Evolutionary conservation across 2,113 vertebrate genomes (phyloP).

Genomic region (Varanus komodoensis): DNA sequence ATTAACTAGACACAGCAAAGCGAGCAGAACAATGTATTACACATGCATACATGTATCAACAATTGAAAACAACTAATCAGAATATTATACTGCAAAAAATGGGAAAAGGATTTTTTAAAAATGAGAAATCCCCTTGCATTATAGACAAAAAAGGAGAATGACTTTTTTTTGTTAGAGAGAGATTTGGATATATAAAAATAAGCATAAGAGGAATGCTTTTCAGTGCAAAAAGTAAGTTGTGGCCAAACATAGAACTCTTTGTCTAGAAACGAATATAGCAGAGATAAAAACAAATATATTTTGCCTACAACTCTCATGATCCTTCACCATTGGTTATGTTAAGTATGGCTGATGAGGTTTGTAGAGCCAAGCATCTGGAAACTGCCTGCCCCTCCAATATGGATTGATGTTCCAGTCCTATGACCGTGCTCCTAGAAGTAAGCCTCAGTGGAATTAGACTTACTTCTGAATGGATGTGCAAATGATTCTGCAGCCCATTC

Average conservation of each 20-base stretch:
- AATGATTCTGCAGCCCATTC: not conserved
- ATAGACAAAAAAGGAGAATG: slow-evolving; percentile 46
- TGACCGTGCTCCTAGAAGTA: not conserved
- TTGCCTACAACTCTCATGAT: too few relatives aligned
- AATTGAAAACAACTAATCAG: not conserved
- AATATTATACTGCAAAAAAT: slow-evolving; percentile 14
- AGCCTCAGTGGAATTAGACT: not conserved
- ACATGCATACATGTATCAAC: not conserved
- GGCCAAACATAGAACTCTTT: not conserved
- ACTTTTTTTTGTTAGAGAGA: slow-evolving; percentile 31
- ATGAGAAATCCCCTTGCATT: slow-evolving; percentile 40
- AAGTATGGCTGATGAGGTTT: not conserved
- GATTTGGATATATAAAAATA: slow-evolving; percentile 63
- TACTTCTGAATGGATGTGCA: not conserved
- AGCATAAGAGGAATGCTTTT: not conserved
- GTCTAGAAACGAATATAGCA: not conserved
- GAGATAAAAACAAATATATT: too few relatives aligned
- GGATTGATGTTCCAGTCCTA: not conserved
- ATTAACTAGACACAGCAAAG: not conserved
- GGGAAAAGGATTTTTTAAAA: not conserved
- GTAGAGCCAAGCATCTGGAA: too few relatives aligned
- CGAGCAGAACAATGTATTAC: not conserved
- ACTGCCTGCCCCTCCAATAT: too few relatives aligned
- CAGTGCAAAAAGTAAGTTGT: slow-evolving; percentile 20
- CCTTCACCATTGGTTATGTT: too few relatives aligned